A percentile compares a stretch with the other conserved stretches of the same genome.
These are phyloP conservation scores for Galaxias olidus DNA, from an alignment of 2,797 vertebrate genomes.

Conservation along the genomic window DNA sequence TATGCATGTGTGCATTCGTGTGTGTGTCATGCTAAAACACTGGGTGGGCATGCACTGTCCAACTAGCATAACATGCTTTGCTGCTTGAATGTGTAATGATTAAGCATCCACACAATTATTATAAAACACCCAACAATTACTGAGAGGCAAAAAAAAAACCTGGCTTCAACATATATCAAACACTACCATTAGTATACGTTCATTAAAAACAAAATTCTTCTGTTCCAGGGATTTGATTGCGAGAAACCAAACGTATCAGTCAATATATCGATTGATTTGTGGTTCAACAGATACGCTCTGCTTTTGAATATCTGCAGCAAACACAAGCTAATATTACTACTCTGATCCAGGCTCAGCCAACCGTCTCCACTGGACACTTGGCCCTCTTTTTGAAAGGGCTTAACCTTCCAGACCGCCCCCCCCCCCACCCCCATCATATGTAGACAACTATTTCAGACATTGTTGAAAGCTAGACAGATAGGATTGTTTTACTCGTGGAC, in stretches of 20 bases:
- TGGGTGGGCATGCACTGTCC: background rate
- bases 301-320: constrained; percentile 29
- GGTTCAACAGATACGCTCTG: constrained; percentile 19
- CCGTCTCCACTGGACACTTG: background rate
- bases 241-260: constrained; percentile 18
- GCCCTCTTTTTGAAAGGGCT: background rate
- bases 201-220: no score
- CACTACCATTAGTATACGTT: no score
- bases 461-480: constrained; percentile 7
- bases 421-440: no score
- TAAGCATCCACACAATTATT: no score
- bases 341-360: constrained; percentile 24
- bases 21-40: background rate
- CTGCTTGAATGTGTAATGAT: no score
- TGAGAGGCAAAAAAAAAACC: no score
- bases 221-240: background rate
- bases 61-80: background rate
- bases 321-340: constrained; percentile 41
- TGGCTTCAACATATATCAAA: no score
- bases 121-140: no score
- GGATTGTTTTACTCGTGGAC: background rate
- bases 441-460: background rate
- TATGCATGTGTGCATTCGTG: background rate
- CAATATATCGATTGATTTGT: constrained; percentile 47
- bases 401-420: no score